Evolutionary conservation across 1,140 invertebrate genomes (phyloP).

Genomic region (Saccostrea echinata): DNA sequence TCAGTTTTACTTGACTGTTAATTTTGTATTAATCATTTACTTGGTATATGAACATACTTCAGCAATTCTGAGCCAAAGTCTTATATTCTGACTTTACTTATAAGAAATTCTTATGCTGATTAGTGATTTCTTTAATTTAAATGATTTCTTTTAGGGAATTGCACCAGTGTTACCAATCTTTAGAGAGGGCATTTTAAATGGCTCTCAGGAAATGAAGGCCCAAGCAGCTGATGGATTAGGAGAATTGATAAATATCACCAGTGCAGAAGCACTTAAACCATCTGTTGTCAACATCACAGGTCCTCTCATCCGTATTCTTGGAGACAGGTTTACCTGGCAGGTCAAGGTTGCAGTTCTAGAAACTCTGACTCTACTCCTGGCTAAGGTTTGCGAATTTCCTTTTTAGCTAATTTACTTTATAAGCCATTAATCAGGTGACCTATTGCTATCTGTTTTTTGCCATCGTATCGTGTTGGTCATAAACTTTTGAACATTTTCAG

Average conservation of each 20-base stretch:
- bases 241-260: slow-evolving; percentile 93
- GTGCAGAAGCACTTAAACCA: slow-evolving; percentile 89
- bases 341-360: slow-evolving; percentile 98
- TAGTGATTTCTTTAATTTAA: too few species aligned
- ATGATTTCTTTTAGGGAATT: slow-evolving; percentile 85
- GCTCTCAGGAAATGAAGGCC: slow-evolving; percentile 96
- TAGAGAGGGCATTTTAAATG: slow-evolving; percentile 96
- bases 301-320: slow-evolving; percentile 97
- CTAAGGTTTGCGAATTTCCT: slow-evolving; percentile 76
- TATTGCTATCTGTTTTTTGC: too few species aligned
- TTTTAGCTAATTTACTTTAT: too few species aligned
- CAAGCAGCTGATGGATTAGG: slow-evolving; percentile 95
- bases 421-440: too few species aligned
- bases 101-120: too few species aligned
- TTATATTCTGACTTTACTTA: too few species aligned
- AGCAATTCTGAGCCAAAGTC: too few species aligned
- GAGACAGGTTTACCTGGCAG: slow-evolving; percentile 94
- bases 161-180: slow-evolving; percentile 96
- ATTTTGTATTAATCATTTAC: too few species aligned
- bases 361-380: slow-evolving; percentile 93
- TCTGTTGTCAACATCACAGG: slow-evolving; percentile 98
- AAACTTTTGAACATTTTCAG: too few species aligned
- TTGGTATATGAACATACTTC: too few species aligned
- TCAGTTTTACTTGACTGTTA: too few species aligned
- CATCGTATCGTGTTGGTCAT: too few species aligned